Evolutionary conservation across 2,113 vertebrate species (phyloP), one percentile per base, ranked within the genome.

Genomic region (Condylura cristata): DNA sequence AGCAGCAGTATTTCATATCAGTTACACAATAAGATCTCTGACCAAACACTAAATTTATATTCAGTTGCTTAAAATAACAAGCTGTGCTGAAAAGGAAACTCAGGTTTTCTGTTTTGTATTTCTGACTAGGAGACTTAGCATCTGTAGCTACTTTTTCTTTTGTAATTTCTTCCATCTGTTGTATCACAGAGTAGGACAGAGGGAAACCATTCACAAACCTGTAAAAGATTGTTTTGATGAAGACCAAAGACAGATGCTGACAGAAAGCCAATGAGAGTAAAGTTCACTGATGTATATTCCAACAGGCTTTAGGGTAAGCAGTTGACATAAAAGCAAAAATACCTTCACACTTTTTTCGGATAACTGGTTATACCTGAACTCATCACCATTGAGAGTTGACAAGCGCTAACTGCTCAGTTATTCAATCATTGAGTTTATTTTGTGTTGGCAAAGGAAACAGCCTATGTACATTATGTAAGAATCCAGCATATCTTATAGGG

Each of bases 21-120:
- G 58, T 82, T 72, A 70, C 93, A 89, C 53, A 94, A 68, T 24
- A 32, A 46, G 53, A 13, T 70, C 63, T 91, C 71, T 89, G 53
- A 94, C 63, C 58, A 81, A 91, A 86, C 79, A 24, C 81, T 75
- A 32, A 37, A 30, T 90, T 93, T 93, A 51, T 86, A 95, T 94
- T 88, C 82, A 28, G 4, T 48, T 91, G 58, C 75, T 94, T 94
- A 93, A 92, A 93, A 90, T 68, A 92, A 90, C 58, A 28, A 91
- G 89, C 63, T 72, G 30, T 75, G 65, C 32, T 0, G 0, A 44
- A 70, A 93, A 60, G 18, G 10, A 65, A 90, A 48, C n/a, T 28
- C 86, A 48, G n/a, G 32, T 22, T 88, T 90, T 87, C 82, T 68
- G 65, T 72, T 74, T 83, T 76, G 61, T 76, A 48, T 71, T 53